Percentiles rank a stretch among this genome's conserved stretches.
Evolutionary conservation across 2,888 invertebrate genomes (phyloP).

Genomic region (Campopleginae sp.): DNA sequence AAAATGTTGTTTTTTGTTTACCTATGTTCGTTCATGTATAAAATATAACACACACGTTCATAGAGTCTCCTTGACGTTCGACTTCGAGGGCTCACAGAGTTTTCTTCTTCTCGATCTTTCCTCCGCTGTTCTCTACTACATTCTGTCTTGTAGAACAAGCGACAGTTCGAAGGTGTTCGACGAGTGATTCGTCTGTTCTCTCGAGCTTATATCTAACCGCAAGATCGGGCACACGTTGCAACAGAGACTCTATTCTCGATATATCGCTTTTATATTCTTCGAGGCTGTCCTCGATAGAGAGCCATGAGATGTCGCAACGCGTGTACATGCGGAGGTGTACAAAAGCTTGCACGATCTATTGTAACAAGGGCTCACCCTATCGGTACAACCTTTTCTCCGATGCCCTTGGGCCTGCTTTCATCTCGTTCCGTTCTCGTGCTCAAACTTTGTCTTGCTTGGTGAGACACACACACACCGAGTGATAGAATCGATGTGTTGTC

Average conservation of each 20-base stretch:
- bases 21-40: background rate
- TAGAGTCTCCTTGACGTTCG: background rate
- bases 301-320: conserved; percentile 37
- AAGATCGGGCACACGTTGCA: conserved; percentile 54
- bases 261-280: conserved; percentile 48
- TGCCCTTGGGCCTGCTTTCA: conserved; percentile 38
- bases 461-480: background rate
- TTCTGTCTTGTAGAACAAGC: conserved; percentile 30
- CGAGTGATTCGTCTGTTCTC: conserved; percentile 51
- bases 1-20: background rate
- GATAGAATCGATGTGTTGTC: conserved; percentile 25
- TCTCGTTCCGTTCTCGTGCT: background rate
- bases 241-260: conserved; percentile 31
- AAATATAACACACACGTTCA: background rate
- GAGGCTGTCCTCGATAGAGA: conserved; percentile 36
- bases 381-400: conserved; percentile 39
- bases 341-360: conserved; percentile 43
- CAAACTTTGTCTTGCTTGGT: background rate
- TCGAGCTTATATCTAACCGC: conserved; percentile 54
- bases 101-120: background rate
- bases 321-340: conserved; percentile 18
- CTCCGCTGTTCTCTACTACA: background rate
- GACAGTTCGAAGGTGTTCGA: conserved; percentile 49
- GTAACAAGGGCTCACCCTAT: conserved; percentile 46
- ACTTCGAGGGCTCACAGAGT: background rate